These are phyloP conservation scores for Hipparchia semele DNA, from an alignment of 2,888 invertebrate genomes.

Conservation along the genomic window DNA sequence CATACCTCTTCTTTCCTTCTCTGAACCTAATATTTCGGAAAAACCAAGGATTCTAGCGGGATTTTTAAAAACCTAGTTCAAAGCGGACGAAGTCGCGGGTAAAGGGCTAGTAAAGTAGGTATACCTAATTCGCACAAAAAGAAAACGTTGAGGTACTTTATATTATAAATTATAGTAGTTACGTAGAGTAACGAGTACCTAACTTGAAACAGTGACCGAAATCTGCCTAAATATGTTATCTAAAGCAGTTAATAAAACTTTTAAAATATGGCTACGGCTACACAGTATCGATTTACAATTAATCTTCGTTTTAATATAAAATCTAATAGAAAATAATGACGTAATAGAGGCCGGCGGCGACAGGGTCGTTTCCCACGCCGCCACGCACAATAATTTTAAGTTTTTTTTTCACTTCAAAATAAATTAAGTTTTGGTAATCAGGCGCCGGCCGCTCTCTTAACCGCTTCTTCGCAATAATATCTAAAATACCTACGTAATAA, in stretches of 20 bases:
- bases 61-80: too few species aligned
- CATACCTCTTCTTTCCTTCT: too few species aligned
- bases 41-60: too few species aligned
- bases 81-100: too few species aligned
- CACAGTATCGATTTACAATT: slow-evolving; percentile 78
- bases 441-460: slow-evolving; percentile 73
- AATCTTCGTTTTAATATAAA: slow-evolving; percentile 79
- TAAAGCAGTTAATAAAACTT: slow-evolving; percentile 40
- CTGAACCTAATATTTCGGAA: too few species aligned
- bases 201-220: slow-evolving; percentile 33
- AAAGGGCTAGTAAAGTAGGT: too few species aligned
- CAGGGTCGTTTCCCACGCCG: slow-evolving; percentile 81
- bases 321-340: slow-evolving; percentile 83
- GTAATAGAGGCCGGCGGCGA: slow-evolving; percentile 81
- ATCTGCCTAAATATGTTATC: slow-evolving; percentile 23
- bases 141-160: too few species aligned
- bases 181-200: neutral
- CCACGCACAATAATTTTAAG: slow-evolving; percentile 66
- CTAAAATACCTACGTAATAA: slow-evolving; percentile 57
- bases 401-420: slow-evolving; percentile 74
- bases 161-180: too few species aligned
- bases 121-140: too few species aligned
- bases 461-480: slow-evolving; percentile 80
- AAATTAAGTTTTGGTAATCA: slow-evolving; percentile 82
- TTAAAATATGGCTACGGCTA: slow-evolving; percentile 58